Percentiles rank a stretch among this genome's conserved stretches.
Conservation (phyloP, 2,888 invertebrate species). For the Drosophila neotestacea region DNA sequence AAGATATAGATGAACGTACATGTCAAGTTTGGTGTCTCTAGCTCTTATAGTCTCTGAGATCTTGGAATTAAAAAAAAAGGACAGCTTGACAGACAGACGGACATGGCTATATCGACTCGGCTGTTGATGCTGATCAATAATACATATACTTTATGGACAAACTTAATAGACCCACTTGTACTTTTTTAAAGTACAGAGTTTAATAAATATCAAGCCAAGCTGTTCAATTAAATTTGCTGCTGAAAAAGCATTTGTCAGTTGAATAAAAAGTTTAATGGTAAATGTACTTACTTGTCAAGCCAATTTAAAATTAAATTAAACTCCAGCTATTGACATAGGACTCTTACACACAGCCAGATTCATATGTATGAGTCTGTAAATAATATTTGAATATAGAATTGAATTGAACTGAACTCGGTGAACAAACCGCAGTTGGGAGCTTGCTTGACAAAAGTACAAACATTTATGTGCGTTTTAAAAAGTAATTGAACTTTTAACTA, state of each 20-base stretch:
- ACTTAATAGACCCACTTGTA: no score
- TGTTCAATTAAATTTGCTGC: slow-evolving; percentile 37
- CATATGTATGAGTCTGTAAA: background rate
- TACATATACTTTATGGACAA: no score
- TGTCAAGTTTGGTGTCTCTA: no score
- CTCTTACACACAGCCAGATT: background rate
- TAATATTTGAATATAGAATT: background rate
- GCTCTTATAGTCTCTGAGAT: no score
- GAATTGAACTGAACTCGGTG: background rate
- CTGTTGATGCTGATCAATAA: no score
- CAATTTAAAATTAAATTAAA: slow-evolving; percentile 61
- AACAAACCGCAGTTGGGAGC: slow-evolving; percentile 1
- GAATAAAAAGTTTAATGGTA: slow-evolving; percentile 1
- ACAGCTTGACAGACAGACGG: no score
- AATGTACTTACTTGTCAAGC: slow-evolving; percentile 19
- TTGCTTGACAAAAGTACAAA: background rate
- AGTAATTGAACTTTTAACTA: slow-evolving; percentile 10
- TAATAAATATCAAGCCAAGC: slow-evolving; percentile 26
- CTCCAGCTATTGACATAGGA: slow-evolving; percentile 16
- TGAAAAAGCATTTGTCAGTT: background rate
- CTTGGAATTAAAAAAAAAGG: no score
- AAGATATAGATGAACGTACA: no score
- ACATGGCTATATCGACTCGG: no score
- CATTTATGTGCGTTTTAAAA: background rate
- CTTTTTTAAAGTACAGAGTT: no score